These are phyloP conservation scores for Chloroceryle inda DNA, from an alignment of 2,797 vertebrate species.

Conservation along the genomic window DNA sequence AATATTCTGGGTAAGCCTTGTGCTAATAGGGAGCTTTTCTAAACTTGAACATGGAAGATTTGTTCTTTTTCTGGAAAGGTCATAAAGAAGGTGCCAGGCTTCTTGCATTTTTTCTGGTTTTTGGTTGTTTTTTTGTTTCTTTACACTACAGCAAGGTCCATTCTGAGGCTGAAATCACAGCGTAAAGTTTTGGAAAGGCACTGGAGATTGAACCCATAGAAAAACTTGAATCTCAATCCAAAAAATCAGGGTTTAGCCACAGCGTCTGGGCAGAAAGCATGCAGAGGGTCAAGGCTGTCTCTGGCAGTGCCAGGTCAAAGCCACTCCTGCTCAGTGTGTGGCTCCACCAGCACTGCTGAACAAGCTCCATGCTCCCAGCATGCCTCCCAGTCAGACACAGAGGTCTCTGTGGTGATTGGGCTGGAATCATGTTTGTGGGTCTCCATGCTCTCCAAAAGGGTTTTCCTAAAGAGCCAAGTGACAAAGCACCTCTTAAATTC, in stretches of 20 bases:
- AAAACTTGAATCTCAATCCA: background rate
- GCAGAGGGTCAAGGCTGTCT: background rate
- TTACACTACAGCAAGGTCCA: background rate
- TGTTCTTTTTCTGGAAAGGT: slow-evolving; percentile 60
- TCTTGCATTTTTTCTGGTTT: background rate
- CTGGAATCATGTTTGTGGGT: background rate
- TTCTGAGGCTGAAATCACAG: background rate
- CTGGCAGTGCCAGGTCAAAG: background rate
- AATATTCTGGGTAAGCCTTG: slow-evolving; percentile 60
- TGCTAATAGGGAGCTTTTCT: slow-evolving; percentile 61
- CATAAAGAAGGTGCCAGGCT: background rate
- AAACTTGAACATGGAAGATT: slow-evolving; percentile 3
- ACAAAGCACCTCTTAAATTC: background rate
- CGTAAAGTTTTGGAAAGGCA: background rate
- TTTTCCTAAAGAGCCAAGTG: background rate
- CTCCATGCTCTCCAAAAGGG: background rate
- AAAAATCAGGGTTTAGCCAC: rapidly evolving
- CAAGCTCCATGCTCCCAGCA: rapidly evolving
- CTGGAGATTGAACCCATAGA: background rate
- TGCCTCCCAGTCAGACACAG: rapidly evolving
- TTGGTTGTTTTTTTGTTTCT: background rate
- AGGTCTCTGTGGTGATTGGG: rapidly evolving
- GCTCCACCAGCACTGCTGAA: background rate
- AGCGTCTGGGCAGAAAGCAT: background rate
- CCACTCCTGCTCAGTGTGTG: rapidly evolving